A percentile compares a stretch with the other conserved stretches of the same genome.
Conservation (phyloP, 1,140 invertebrate species). For the Pseudomyrmex sp. region DNA sequence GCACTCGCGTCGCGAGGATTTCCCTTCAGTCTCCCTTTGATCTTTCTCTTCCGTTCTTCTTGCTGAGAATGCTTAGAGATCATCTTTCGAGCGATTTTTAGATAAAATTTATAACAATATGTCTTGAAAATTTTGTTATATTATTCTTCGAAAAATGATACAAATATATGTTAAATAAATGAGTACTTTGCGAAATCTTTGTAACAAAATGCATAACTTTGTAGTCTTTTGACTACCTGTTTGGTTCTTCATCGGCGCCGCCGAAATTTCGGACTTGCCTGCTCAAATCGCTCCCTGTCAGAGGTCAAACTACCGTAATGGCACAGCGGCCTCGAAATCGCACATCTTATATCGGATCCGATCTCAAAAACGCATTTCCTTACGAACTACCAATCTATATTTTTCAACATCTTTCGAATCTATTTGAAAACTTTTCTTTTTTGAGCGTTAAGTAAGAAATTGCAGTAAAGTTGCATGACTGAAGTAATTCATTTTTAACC, state of each 20-base stretch:
- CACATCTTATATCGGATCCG: conserved; percentile 11
- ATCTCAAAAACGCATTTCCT: not conserved
- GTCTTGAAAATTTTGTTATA: too few species aligned
- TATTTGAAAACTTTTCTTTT: not conserved
- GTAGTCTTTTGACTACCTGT: not conserved
- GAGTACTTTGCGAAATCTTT: too few species aligned
- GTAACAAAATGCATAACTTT: too few species aligned
- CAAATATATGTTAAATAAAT: too few species aligned
- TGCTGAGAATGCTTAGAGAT: not conserved
- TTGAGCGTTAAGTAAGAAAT: not conserved
- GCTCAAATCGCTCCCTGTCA: conserved; percentile 38
- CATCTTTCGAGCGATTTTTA: not conserved
- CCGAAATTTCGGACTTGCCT: conserved; percentile 22
- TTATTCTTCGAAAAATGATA: too few species aligned
- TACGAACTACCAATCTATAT: not conserved
- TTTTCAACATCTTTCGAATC: not conserved
- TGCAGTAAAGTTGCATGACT: not conserved
- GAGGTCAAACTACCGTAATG: conserved; percentile 53
- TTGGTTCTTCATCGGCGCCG: conserved; percentile 37
- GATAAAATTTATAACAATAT: not conserved
- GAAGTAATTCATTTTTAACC: too few species aligned
- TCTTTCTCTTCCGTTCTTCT: not conserved
- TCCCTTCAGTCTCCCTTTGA: not conserved
- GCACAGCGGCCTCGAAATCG: conserved; percentile 14
- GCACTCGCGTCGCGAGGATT: conserved; percentile 28